Conservation (phyloP, 2,888 invertebrate genomes). For the Oegoconia quadripuncta region DNA sequence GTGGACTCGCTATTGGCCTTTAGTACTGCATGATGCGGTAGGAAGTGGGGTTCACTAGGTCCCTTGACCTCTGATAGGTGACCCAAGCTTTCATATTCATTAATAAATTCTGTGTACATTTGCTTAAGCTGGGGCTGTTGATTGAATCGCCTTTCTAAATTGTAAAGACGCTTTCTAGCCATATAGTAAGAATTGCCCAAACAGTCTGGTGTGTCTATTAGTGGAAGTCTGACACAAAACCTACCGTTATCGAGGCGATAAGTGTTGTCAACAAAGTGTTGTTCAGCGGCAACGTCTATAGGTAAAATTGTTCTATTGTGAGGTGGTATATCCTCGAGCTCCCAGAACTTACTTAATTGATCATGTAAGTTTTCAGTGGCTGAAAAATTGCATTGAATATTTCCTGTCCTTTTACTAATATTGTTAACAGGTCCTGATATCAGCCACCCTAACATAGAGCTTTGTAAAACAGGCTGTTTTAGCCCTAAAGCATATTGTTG, state of each 20-base stretch:
- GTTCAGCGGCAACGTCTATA: too few relatives aligned
- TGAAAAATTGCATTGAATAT: too few relatives aligned
- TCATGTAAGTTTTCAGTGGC: constrained; percentile 5
- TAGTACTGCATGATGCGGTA: constrained; percentile 17
- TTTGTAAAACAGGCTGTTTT: constrained; percentile 14
- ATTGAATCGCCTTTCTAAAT: not conserved
- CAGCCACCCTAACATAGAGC: constrained; percentile 18
- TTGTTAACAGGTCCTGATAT: constrained; percentile 14
- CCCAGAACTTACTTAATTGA: constrained; percentile 16
- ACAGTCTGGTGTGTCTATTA: constrained; percentile 6
- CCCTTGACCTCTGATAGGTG: too few relatives aligned
- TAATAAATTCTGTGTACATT: too few relatives aligned
- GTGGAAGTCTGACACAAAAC: constrained; percentile 18
- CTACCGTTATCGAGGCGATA: constrained; percentile 16
- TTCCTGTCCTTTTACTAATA: too few relatives aligned
- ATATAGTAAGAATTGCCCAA: constrained; percentile 17
- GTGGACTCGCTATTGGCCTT: constrained; percentile 15
- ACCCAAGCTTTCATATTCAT: too few relatives aligned
- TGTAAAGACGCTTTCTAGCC: constrained; percentile 9
- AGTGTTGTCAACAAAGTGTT: constrained; percentile 18
- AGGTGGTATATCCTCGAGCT: constrained; percentile 17
- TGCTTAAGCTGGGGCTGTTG: too few relatives aligned
- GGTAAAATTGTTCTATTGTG: constrained; percentile 18
- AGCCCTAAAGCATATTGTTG: constrained; percentile 17
- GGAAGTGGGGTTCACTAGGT: too few relatives aligned